These are phyloP conservation scores for Eupithecia abbreviata DNA, from an alignment of 2,888 invertebrate genomes.

Conservation along the genomic window DNA sequence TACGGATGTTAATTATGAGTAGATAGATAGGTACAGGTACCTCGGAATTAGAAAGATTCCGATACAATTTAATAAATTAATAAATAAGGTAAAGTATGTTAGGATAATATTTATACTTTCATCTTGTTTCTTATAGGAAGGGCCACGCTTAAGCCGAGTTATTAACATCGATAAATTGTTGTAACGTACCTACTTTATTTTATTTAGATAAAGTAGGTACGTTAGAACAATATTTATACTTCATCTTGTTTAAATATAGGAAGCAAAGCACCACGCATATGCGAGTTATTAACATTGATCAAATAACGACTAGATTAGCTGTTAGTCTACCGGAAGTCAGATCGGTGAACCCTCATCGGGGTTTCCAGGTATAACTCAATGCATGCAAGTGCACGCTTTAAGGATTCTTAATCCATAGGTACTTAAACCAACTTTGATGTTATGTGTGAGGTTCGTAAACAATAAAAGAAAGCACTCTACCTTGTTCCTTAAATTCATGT, in stretches of 20 bases:
- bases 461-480: constrained; percentile 50
- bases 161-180: constrained; percentile 8
- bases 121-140: background rate
- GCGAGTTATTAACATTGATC: constrained; percentile 17
- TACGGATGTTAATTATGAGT: no score
- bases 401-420: background rate
- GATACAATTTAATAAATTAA: background rate
- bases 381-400: constrained; percentile 3
- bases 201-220: no score
- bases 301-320: constrained; percentile 25
- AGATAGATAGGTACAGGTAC: no score
- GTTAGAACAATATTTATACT: background rate
- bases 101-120: background rate
- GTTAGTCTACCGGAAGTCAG: constrained; percentile 26
- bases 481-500: constrained; percentile 75
- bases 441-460: background rate
- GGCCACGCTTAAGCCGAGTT: constrained; percentile 9
- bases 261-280: constrained; percentile 1
- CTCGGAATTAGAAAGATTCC: background rate
- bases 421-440: background rate
- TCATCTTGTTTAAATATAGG: background rate
- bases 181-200: no score
- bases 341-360: constrained; percentile 29
- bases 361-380: constrained; percentile 15
- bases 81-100: no score